These are phyloP conservation scores for Patella caerulea DNA, from an alignment of 2,888 invertebrate genomes.

Conservation along the genomic window DNA sequence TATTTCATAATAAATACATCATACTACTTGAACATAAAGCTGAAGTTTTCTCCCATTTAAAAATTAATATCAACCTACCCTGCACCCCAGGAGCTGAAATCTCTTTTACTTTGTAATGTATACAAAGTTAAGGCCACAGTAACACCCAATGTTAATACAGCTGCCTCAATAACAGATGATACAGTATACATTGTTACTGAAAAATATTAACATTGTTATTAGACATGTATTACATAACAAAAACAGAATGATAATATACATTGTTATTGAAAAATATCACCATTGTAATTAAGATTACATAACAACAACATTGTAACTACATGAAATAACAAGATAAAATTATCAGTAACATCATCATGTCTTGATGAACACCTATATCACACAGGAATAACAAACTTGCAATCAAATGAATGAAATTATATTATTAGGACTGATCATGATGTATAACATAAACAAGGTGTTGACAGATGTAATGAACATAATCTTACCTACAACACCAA, in stretches of 20 bases:
- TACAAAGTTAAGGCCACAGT: conserved; percentile 84
- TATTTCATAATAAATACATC: too few species aligned
- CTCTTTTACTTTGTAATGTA: conserved; percentile 87
- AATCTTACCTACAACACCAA: conserved; percentile 79
- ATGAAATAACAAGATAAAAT: too few species aligned
- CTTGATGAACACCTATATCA: too few species aligned
- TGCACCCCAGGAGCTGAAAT: conserved; percentile 85
- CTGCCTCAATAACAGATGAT: conserved; percentile 83
- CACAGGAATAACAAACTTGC: too few species aligned
- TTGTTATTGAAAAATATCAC: not conserved
- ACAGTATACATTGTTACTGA: conserved; percentile 84
- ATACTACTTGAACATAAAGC: too few species aligned
- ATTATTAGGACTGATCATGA: not conserved
- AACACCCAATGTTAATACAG: conserved; percentile 82
- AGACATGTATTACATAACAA: not conserved
- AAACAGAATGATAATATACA: too few species aligned
- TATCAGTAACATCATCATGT: too few species aligned
- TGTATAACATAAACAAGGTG: not conserved
- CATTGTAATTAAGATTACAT: too few species aligned
- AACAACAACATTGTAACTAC: too few species aligned
- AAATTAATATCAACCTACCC: conserved; percentile 75
- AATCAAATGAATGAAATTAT: too few species aligned
- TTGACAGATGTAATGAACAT: not conserved
- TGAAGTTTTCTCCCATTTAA: too few species aligned
- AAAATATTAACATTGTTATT: conserved; percentile 22